Evolutionary conservation across 2,797 vertebrate genomes (phyloP), one percentile per base, ranked within the genome.

Genomic region (Girardinus metallicus): DNA sequence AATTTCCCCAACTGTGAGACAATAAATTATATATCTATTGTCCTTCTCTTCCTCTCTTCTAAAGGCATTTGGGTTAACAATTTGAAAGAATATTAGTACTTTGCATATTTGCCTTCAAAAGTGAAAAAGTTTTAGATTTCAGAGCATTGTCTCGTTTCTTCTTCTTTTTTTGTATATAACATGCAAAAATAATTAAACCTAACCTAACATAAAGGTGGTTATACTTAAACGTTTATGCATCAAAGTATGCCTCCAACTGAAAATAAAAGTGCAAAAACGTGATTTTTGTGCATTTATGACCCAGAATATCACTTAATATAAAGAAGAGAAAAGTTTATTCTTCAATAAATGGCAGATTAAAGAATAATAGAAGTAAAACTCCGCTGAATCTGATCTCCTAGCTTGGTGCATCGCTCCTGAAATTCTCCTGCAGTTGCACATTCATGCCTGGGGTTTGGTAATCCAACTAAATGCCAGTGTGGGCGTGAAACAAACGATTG

Each of bases 381-480:
- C 3, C 6, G 1, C 34, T 64, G 34, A 36, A 10, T 36, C 16
- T 16, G 16, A 43, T 43, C 10, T 68, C 64, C 34, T 23, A 2
- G 64, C 36, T 68, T 39, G 39, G 23, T 15, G 39, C 5, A 43
- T 70, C 12, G 46, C 26, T 76, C 26, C 13, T 77, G 70, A 73
- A 71, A 64, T 80, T 83, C 26, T 83, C 78, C 77, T 86, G 78
- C n/a, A 83, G 53, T 80, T 86, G 62, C 57, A 83, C 49, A 84
- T 88, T 88, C 76, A 81, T 88, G 85, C 78, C 75, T 81, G 84
- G 91, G 92, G 89, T 93, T 90, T 92, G 91, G 92, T 91, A 85
- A 83, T 46, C 76, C 78, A 81, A 89, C 87, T 80, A 85, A 84
- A 85, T 91, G 86, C 92, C 93, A 93, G 88, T 82, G 89, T 89